A percentile compares a stretch with the other conserved stretches of the same genome.
Conservation (phyloP, 2,113 vertebrate genomes). For the Eidolon helvum region DNA sequence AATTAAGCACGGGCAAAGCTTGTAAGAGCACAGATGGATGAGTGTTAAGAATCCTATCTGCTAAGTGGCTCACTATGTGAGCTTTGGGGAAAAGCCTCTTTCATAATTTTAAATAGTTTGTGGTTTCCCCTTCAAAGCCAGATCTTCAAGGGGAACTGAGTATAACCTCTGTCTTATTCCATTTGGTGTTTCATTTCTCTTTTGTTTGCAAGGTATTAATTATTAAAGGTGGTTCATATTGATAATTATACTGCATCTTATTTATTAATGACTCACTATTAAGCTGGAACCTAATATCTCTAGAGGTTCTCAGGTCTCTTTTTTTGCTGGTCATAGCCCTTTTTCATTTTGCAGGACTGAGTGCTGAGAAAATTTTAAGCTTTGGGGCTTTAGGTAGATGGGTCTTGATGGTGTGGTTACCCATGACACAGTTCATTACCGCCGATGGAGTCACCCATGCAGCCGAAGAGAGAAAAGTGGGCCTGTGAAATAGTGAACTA, state of each 20-base stretch:
- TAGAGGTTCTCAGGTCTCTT: constrained; percentile 56
- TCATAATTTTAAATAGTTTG: constrained; percentile 42
- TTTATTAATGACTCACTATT: constrained; percentile 77
- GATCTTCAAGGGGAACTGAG: constrained; percentile 64
- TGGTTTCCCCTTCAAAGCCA: constrained; percentile 63
- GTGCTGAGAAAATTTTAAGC: constrained; percentile 30
- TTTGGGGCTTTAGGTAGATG: constrained; percentile 50
- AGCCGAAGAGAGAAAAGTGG: constrained; percentile 34
- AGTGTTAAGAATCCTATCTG: neutral
- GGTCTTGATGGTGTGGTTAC: constrained; percentile 60
- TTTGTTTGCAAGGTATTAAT: constrained; percentile 76
- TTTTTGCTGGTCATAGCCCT: constrained; percentile 52
- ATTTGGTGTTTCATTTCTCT: constrained; percentile 65
- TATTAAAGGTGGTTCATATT: constrained; percentile 72
- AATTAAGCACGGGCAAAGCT: neutral
- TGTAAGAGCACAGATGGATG: neutral
- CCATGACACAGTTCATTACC: constrained; percentile 50
- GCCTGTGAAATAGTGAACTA: neutral
- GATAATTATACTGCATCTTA: constrained; percentile 75
- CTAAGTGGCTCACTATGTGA: neutral
- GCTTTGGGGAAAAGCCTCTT: neutral
- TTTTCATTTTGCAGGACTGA: constrained; percentile 38
- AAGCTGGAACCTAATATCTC: constrained; percentile 71
- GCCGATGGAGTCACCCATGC: constrained; percentile 57
- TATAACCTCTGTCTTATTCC: constrained; percentile 67